Conservation (phyloP, 1,140 invertebrate species). For the Panagrolaimus sp. region DNA sequence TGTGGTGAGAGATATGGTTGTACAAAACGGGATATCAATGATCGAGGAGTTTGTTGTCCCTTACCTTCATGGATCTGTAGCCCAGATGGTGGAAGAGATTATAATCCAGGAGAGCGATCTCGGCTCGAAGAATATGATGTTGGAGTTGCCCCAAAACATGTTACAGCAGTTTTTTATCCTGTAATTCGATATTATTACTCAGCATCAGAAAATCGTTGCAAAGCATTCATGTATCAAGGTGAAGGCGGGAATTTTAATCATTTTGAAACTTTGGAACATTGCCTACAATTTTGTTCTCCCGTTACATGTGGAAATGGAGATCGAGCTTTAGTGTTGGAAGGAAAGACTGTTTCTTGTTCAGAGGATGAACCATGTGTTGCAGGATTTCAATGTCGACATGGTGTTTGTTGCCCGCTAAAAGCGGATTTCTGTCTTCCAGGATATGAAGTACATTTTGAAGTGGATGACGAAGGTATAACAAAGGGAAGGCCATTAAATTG, state of each 20-base stretch:
- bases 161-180: constrained; percentile 20
- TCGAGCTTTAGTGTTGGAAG: constrained; percentile 2
- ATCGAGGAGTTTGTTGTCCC: constrained; percentile 25
- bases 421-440: not conserved
- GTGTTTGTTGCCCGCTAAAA: constrained; percentile 18
- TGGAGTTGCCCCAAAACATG: constrained; percentile 17
- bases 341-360: constrained; percentile 14
- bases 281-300: constrained; percentile 14
- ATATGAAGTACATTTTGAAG: not conserved
- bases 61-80: constrained; percentile 18
- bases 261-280: constrained; percentile 24
- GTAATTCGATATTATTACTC: constrained; percentile 20
- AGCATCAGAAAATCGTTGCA: constrained; percentile 19
- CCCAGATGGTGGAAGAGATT: constrained; percentile 16
- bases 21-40: constrained; percentile 19
- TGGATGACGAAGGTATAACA: constrained; percentile 4
- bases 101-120: not conserved
- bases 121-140: constrained; percentile 17
- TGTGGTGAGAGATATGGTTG: constrained; percentile 21
- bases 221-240: constrained; percentile 24
- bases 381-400: constrained; percentile 18
- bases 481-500: not conserved
- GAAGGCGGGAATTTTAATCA: constrained; percentile 28
- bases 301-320: constrained; percentile 16
- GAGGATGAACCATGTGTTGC: not conserved